Conservation (phyloP, 2,888 invertebrate species). For the Resseliella maxima region DNA sequence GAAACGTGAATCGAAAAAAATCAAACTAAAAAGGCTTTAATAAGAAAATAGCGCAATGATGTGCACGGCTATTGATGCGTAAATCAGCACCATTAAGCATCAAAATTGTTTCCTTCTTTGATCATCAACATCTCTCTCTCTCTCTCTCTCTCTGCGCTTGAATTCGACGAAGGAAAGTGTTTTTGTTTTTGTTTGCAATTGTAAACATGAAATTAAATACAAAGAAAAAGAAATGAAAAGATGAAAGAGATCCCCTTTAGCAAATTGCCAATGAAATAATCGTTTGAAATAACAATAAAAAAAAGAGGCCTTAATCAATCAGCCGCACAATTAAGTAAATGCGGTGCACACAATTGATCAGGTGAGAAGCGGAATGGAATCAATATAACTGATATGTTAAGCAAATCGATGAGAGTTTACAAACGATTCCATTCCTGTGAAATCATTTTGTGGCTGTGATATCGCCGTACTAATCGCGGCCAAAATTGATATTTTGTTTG, state of each 20-base stretch:
- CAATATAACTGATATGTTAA: not conserved
- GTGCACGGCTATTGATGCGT: not conserved
- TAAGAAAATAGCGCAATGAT: not conserved
- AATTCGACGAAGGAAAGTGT: constrained; percentile 23
- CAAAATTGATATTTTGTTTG: constrained; percentile 13
- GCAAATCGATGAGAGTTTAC: not conserved
- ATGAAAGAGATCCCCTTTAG: not conserved
- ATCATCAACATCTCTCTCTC: no score
- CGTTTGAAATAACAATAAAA: not conserved
- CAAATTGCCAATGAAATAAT: not conserved
- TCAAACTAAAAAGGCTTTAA: not conserved
- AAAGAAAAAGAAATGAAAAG: not conserved
- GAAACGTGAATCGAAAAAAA: constrained; percentile 1
- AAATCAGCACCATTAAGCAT: not conserved
- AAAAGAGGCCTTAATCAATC: constrained; percentile 41
- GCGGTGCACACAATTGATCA: constrained; percentile 18
- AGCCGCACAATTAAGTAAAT: not conserved
- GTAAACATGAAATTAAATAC: constrained; percentile 16
- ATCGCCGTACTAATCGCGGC: constrained; percentile 17
- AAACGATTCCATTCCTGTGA: constrained; percentile 7
- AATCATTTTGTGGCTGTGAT: no score
- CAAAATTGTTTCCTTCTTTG: constrained; percentile 35
- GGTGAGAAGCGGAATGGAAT: constrained; percentile 28
- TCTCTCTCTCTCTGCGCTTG: not conserved
- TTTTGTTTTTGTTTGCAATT: not conserved